A percentile compares a stretch with the other conserved stretches of the same genome.
These are phyloP conservation scores for Dendrocincla tyrannina DNA, from an alignment of 2,797 vertebrate genomes.

Conservation along the genomic window DNA sequence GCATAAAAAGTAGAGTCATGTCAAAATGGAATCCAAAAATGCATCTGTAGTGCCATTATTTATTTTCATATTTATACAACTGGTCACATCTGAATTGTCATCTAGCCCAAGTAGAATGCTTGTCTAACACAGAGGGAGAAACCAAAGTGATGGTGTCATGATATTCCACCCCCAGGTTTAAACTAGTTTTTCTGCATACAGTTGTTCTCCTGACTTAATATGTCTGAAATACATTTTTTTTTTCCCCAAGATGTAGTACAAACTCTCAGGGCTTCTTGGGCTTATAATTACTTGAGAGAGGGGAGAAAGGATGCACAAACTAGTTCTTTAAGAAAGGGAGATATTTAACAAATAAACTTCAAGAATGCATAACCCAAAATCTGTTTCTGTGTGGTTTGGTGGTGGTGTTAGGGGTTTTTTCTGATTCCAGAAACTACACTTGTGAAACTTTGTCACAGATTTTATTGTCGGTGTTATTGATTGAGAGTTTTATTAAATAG, in stretches of 20 bases:
- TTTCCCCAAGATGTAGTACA: background rate
- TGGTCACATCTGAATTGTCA: background rate
- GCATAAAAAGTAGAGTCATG: background rate
- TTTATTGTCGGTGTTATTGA: background rate
- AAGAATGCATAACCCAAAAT: background rate
- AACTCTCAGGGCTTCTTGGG: background rate
- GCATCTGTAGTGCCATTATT: background rate
- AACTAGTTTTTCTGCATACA: background rate
- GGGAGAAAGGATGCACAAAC: background rate
- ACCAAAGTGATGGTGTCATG: background rate
- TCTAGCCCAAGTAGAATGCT: background rate
- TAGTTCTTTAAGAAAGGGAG: background rate
- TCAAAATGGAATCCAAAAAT: background rate
- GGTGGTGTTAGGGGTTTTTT: fast-evolving
- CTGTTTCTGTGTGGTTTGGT: background rate
- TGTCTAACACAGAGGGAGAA: background rate
- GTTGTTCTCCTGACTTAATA: background rate
- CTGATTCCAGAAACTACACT: background rate
- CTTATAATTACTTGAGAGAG: background rate
- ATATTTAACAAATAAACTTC: background rate
- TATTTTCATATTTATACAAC: background rate
- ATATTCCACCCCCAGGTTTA: background rate
- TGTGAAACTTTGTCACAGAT: background rate
- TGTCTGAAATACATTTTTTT: background rate
- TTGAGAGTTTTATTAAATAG: background rate